Conservation (phyloP, 2,888 invertebrate species). For the Papilio demoleus region DNA sequence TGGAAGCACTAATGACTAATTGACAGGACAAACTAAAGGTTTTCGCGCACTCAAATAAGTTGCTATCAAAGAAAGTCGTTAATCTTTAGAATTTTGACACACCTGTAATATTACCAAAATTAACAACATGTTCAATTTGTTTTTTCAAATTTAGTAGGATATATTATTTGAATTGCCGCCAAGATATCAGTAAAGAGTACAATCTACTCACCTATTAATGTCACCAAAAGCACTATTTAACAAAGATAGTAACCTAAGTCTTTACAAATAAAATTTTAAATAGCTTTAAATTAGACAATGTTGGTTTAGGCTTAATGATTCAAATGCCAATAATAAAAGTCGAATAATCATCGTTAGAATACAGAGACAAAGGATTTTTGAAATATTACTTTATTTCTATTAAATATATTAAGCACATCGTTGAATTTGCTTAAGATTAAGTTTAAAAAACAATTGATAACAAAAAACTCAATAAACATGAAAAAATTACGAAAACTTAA, state of each 20-base stretch:
- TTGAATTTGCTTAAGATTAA: neutral
- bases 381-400: neutral
- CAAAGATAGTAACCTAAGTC: slow-evolving; percentile 64
- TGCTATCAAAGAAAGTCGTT: slow-evolving; percentile 9
- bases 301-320: neutral
- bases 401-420: neutral
- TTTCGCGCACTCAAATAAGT: slow-evolving; percentile 4
- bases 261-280: slow-evolving; percentile 61
- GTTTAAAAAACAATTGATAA: too few relatives aligned
- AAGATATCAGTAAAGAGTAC: slow-evolving; percentile 64
- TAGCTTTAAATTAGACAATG: neutral
- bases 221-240: slow-evolving; percentile 67
- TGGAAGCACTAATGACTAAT: neutral
- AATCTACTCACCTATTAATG: slow-evolving; percentile 67
- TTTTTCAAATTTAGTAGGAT: slow-evolving; percentile 63
- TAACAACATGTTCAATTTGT: slow-evolving; percentile 58
- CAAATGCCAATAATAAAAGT: neutral
- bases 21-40: neutral
- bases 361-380: neutral
- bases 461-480: neutral
- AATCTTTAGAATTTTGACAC: slow-evolving; percentile 41
- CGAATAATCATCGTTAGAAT: neutral
- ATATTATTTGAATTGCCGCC: slow-evolving; percentile 72
- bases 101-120: slow-evolving; percentile 48
- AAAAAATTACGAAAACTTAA: neutral